Conservation (phyloP, 2,888 invertebrate genomes). For the Omphaloscelis lunosa region DNA sequence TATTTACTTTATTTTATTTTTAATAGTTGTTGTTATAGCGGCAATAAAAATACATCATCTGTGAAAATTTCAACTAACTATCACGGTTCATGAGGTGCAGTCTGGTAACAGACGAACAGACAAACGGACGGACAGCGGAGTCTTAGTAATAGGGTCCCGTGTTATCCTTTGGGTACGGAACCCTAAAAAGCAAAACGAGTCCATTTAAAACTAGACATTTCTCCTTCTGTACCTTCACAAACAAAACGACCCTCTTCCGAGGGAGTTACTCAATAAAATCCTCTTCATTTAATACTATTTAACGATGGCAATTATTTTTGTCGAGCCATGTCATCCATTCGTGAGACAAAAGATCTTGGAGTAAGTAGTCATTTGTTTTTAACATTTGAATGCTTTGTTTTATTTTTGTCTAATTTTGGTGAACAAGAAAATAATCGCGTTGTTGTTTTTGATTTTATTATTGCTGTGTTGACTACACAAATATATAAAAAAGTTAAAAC, state of each 20-base stretch:
- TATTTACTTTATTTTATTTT: no score
- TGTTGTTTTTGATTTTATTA: not conserved
- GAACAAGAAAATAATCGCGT: not conserved
- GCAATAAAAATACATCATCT: no score
- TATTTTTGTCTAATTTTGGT: conserved; percentile 19
- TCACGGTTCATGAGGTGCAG: no score
- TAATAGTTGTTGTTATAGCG: no score
- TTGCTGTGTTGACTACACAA: not conserved
- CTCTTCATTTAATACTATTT: conserved; percentile 68
- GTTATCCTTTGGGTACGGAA: no score
- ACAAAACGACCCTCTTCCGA: conserved; percentile 40
- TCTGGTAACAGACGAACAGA: no score
- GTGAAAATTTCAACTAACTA: no score
- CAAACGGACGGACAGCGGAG: no score
- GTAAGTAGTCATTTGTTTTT: conserved; percentile 53
- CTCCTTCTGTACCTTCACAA: conserved; percentile 17
- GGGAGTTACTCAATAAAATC: conserved; percentile 58
- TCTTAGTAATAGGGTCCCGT: no score
- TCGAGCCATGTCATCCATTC: conserved; percentile 65
- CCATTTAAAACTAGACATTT: conserved; percentile 22
- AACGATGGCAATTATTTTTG: conserved; percentile 76
- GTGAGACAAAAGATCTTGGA: conserved; percentile 37
- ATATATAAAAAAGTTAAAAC: not conserved
- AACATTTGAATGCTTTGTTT: conserved; percentile 27
- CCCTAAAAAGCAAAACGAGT: conserved; percentile 13